phyloP scores from a whole-genome alignment of 2,888 invertebrate species.

The Dryomyza anilis region DNA sequence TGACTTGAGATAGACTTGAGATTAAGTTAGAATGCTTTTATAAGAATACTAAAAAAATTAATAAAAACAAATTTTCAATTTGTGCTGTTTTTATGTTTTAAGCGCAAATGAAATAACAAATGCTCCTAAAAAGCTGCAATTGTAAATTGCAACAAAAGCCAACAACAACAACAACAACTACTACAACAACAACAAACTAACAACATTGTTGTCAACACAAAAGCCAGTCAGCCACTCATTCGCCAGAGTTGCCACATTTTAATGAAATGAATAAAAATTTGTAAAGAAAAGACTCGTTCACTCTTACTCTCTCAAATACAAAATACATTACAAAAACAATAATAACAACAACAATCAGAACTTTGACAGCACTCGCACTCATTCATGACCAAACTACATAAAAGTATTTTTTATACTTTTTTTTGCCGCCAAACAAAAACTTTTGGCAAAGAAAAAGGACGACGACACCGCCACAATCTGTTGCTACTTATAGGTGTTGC shows the following conservation, averaged over 20 bases:
- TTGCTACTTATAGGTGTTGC: background rate
- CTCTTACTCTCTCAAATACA: background rate
- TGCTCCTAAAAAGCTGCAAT: too few species aligned
- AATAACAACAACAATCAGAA: slow-evolving; percentile 1
- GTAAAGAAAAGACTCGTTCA: background rate
- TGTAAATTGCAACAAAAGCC: slow-evolving; percentile 20
- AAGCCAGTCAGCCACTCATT: slow-evolving; percentile 12
- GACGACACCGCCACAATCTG: too few species aligned
- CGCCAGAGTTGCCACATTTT: slow-evolving; percentile 16
- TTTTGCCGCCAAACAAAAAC: slow-evolving; percentile 14
- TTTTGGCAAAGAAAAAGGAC: too few species aligned
- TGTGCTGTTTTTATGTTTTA: too few species aligned
- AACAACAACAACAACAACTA: background rate
- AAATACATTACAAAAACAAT: background rate
- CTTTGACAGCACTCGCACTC: background rate
- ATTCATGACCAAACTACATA: slow-evolving; percentile 25
- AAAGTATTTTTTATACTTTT: slow-evolving; percentile 26
- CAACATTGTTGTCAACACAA: slow-evolving; percentile 9
- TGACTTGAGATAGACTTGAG: too few species aligned
- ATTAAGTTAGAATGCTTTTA: too few species aligned
- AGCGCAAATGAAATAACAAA: too few species aligned
- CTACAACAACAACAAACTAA: background rate
- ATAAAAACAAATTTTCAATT: too few species aligned
- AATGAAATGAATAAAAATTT: slow-evolving; percentile 5
- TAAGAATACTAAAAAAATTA: too few species aligned